These are phyloP conservation scores for Meloidogyne floridensis DNA, from an alignment of 1,140 invertebrate species.

Conservation along the genomic window DNA sequence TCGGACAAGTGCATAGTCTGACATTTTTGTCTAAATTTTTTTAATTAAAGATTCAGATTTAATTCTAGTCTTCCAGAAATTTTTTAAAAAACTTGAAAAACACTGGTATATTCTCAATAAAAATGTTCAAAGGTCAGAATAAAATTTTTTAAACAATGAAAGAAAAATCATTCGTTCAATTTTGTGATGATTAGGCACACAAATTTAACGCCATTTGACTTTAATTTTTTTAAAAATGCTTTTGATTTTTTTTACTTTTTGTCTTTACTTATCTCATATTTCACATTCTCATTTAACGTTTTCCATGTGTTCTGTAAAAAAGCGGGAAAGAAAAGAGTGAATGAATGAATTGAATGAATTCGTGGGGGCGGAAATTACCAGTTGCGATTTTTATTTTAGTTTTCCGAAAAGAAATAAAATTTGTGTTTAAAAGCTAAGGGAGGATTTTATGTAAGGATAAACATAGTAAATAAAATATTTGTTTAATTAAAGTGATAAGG, in stretches of 20 bases:
- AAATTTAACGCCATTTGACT: background rate
- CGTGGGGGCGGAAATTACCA: background rate
- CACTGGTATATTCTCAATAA: background rate
- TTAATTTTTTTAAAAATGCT: background rate
- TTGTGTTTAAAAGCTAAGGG: background rate
- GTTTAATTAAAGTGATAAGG: background rate
- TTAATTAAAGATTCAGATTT: background rate
- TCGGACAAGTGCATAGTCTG: constrained; percentile 45
- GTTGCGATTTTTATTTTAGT: background rate
- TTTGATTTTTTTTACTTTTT: background rate
- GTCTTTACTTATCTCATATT: background rate
- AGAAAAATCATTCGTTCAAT: background rate
- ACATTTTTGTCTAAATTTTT: constrained; percentile 26
- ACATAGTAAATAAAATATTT: background rate
- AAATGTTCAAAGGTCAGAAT: background rate
- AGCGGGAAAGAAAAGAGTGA: background rate
- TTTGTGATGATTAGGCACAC: background rate
- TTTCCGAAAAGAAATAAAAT: background rate
- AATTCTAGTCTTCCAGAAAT: background rate
- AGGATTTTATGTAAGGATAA: background rate
- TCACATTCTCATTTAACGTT: background rate
- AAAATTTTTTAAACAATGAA: background rate
- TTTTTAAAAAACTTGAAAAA: background rate
- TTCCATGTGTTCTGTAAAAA: background rate
- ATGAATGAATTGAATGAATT: background rate